phyloP scores from a whole-genome alignment of 2,888 invertebrate species.

The Metopia argyrocephala region DNA sequence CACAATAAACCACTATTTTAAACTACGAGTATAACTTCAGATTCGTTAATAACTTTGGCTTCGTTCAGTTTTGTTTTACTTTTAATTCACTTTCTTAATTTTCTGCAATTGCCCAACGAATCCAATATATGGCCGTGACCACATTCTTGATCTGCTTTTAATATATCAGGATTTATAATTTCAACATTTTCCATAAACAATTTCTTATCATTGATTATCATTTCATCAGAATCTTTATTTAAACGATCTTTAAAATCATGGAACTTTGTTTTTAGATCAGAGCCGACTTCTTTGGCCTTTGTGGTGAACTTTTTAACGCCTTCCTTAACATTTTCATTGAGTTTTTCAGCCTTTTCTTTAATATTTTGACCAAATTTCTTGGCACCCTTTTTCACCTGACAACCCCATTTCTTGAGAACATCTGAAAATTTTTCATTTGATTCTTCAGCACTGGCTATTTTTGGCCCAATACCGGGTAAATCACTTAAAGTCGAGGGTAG shows the following conservation, averaged over 20 bases:
- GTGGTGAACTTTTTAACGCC: conserved; percentile 72
- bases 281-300: conserved; percentile 73
- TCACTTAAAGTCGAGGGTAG: conserved; percentile 67
- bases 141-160: conserved; percentile 75
- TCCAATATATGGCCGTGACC: conserved; percentile 76
- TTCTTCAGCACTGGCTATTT: conserved; percentile 63
- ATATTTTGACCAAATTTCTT: conserved; percentile 67
- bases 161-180: conserved; percentile 73
- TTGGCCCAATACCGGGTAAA: conserved; percentile 64
- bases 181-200: conserved; percentile 73
- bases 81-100: conserved; percentile 69
- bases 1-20: no score
- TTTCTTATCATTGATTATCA: conserved; percentile 65
- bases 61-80: background rate
- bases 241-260: conserved; percentile 73
- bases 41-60: conserved; percentile 31
- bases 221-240: conserved; percentile 70
- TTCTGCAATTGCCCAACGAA: conserved; percentile 75
- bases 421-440: conserved; percentile 70
- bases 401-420: conserved; percentile 74
- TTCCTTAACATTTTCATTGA: conserved; percentile 73
- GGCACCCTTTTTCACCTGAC: conserved; percentile 72
- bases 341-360: conserved; percentile 72
- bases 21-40: no score
- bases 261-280: conserved; percentile 72